Evolutionary conservation across 2,797 vertebrate species (phyloP).

Genomic region (Acanthurus tractus): DNA sequence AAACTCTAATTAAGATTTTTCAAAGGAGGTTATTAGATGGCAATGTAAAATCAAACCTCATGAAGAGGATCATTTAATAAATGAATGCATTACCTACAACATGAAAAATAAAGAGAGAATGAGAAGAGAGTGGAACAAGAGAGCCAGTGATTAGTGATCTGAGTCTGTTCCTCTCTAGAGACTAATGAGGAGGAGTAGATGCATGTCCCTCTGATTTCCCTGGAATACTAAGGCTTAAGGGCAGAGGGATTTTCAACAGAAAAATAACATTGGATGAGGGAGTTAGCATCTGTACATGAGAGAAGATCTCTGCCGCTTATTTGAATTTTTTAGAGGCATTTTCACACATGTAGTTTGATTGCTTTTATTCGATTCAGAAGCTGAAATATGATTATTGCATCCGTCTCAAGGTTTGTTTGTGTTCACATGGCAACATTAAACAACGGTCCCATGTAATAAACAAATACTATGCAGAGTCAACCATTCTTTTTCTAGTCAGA

Average conservation of each 20-base stretch:
- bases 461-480: not conserved
- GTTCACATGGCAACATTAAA: too few relatives aligned
- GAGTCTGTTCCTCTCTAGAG: slow-evolving; percentile 54
- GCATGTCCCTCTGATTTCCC: slow-evolving; percentile 54
- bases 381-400: too few relatives aligned
- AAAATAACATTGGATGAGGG: slow-evolving; percentile 21
- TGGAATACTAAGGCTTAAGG: slow-evolving; percentile 63
- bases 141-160: slow-evolving; percentile 60
- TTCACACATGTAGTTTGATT: not conserved
- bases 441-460: not conserved
- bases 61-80: not conserved
- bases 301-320: slow-evolving; percentile 5
- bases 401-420: too few relatives aligned
- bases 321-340: slow-evolving; percentile 4
- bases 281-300: not conserved
- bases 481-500: too few relatives aligned
- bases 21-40: not conserved
- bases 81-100: slow-evolving; percentile 15
- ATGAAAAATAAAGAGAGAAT: slow-evolving; percentile 20
- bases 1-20: not conserved
- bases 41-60: not conserved
- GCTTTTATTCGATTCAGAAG: too few relatives aligned
- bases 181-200: slow-evolving; percentile 47
- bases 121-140: slow-evolving; percentile 26
- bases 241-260: slow-evolving; percentile 42